Conservation (phyloP, 1,140 invertebrate species). For the Mycetomoellerius zeteki region DNA sequence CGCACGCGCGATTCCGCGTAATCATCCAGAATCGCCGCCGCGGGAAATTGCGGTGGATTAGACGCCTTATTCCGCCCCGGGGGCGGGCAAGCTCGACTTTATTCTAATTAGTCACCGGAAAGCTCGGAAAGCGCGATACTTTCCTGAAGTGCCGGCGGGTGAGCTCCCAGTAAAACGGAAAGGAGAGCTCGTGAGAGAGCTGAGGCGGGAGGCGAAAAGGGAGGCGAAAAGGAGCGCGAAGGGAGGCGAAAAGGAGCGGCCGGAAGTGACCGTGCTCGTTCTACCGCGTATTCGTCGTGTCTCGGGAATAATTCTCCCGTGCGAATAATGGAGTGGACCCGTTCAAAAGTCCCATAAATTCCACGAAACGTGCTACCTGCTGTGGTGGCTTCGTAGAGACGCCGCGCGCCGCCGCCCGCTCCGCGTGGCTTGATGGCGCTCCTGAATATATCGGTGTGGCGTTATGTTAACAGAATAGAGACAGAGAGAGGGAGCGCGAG, state of each 20-base stretch:
- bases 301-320: conserved; percentile 77
- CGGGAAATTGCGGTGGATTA: conserved; percentile 62
- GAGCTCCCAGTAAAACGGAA: not conserved
- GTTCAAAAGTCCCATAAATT: conserved; percentile 82
- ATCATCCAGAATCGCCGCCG: conserved; percentile 53
- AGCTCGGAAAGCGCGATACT: conserved; percentile 57
- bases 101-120: conserved; percentile 63
- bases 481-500: not conserved
- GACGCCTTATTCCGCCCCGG: conserved; percentile 38
- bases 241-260: conserved; percentile 1
- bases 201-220: not conserved
- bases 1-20: conserved; percentile 47
- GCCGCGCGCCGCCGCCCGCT: conserved; percentile 12
- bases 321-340: conserved; percentile 81
- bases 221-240: not conserved
- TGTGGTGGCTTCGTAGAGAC: conserved; percentile 35
- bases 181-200: not conserved
- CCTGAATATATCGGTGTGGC: conserved; percentile 60
- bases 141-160: conserved; percentile 24
- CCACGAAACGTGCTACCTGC: conserved; percentile 60
- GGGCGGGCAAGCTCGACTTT: conserved; percentile 40
- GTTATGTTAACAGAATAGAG: conserved; percentile 32
- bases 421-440: conserved; percentile 63
- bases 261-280: conserved; percentile 51
- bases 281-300: conserved; percentile 66